Conservation (phyloP, 2,113 vertebrate species). For the Donacobius atricapilla region DNA sequence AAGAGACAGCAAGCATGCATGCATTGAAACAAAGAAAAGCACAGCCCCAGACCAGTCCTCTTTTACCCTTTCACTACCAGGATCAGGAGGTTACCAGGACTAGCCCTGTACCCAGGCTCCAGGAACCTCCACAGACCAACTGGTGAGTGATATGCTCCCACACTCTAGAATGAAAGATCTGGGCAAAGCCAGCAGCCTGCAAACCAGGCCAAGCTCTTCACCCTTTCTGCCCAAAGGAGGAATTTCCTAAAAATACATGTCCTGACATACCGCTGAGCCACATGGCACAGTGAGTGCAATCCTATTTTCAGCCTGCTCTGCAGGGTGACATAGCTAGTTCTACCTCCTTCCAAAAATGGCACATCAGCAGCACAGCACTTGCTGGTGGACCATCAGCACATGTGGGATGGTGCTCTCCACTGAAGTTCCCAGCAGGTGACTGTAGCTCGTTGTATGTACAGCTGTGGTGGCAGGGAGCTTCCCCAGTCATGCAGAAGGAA, state of each 20-base stretch:
- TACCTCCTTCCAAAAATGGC: slow-evolving; percentile 51
- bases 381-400: not conserved
- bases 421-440: not conserved
- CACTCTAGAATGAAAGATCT: not conserved
- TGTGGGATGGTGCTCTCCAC: not conserved
- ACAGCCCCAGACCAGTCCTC: not conserved
- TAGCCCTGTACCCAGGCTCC: not conserved
- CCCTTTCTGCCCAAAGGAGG: slow-evolving; percentile 51
- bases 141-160: not conserved
- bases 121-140: not conserved
- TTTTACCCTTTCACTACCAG: not conserved
- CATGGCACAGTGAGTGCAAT: slow-evolving; percentile 56
- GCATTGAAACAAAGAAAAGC: not conserved
- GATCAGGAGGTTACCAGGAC: not conserved
- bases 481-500: not conserved
- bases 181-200: slow-evolving; percentile 28
- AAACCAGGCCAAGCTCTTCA: slow-evolving; percentile 18
- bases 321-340: slow-evolving; percentile 52
- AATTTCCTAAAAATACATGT: slow-evolving; percentile 65
- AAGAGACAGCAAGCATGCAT: not conserved
- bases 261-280: slow-evolving; percentile 52
- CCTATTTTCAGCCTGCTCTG: slow-evolving; percentile 59
- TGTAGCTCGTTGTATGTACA: fast-evolving
- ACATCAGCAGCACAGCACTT: not conserved
- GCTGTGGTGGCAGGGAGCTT: not conserved